A percentile compares a stretch with the other conserved stretches of the same genome.
phyloP scores from a whole-genome alignment of 2,113 vertebrate species.

The Thamnophis sirtalis region DNA sequence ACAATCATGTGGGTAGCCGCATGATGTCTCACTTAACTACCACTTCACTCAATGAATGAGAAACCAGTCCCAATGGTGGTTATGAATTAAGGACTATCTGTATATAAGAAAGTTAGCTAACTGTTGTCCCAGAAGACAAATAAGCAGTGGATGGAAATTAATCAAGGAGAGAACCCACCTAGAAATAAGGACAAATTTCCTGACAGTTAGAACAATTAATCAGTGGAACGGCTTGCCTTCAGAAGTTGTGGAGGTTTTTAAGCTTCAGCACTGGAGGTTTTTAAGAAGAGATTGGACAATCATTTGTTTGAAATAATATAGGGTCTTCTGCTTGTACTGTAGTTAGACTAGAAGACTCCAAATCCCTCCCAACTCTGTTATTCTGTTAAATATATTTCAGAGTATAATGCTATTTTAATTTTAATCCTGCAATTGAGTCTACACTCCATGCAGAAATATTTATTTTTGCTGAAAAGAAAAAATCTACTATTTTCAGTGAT shows the following conservation, averaged over 20 bases:
- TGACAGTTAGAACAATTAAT: background rate
- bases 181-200: background rate
- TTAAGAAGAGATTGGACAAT: background rate
- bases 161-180: background rate
- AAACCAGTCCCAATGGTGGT: background rate
- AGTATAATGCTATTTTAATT: background rate
- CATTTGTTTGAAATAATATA: background rate
- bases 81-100: background rate
- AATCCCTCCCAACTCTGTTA: background rate
- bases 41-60: background rate
- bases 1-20: background rate
- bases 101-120: background rate
- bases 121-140: background rate
- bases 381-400: background rate
- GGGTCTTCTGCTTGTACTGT: background rate
- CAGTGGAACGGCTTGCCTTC: background rate
- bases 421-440: background rate
- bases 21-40: background rate
- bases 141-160: background rate
- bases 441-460: background rate
- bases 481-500: background rate
- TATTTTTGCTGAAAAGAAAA: background rate
- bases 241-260: background rate
- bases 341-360: background rate
- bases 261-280: background rate